Conservation (phyloP, 2,113 vertebrate genomes). For the Glaucidium brasilianum region DNA sequence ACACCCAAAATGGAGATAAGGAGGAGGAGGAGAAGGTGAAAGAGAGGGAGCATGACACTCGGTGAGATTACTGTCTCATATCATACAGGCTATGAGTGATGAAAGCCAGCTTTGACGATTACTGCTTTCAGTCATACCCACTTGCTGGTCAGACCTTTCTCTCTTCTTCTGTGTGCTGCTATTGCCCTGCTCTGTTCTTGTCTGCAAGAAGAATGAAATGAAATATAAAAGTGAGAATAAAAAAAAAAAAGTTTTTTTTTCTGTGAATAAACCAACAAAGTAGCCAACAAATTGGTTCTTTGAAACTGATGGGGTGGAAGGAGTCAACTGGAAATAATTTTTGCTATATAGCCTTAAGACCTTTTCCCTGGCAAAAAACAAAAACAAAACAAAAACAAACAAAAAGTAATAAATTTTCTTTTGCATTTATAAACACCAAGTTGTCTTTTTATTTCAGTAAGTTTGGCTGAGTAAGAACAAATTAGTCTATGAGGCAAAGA, state of each 20-base stretch:
- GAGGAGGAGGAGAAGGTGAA: not conserved
- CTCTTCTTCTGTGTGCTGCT: not conserved
- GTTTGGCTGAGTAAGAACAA: not conserved
- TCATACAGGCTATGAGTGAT: rapidly evolving
- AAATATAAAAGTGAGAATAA: not conserved
- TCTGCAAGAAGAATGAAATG: not conserved
- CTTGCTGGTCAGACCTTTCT: not conserved
- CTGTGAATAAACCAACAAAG: not conserved
- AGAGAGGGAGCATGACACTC: not conserved
- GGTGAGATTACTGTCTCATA: not conserved
- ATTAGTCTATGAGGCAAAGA: not conserved
- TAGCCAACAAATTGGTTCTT: conserved; percentile 4
- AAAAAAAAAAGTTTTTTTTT: not conserved
- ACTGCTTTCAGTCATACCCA: not conserved
- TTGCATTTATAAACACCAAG: not conserved
- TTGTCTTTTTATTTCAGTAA: not conserved
- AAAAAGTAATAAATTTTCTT: not conserved
- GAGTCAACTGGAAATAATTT: conserved; percentile 29
- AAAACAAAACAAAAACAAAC: no score
- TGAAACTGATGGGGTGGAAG: conserved; percentile 6
- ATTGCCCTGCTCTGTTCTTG: not conserved
- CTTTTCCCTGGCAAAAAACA: not conserved
- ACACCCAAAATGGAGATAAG: not conserved
- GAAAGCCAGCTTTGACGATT: not conserved
- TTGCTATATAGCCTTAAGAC: not conserved